A percentile compares a stretch with the other conserved stretches of the same genome.
Evolutionary conservation across 2,888 invertebrate genomes (phyloP).

Genomic region (Oegoconia quadripuncta): DNA sequence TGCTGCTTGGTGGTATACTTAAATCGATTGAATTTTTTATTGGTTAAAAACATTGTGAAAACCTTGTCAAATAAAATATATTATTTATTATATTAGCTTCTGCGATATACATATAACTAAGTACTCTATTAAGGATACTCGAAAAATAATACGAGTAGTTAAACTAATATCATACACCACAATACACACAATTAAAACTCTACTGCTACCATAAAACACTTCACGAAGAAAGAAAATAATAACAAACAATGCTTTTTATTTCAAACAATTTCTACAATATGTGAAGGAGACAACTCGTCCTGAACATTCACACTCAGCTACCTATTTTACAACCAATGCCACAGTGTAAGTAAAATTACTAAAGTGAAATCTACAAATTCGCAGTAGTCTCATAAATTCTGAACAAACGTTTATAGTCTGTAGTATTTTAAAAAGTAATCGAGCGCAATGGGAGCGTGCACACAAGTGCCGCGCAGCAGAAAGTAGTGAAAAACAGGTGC

Average conservation of each 20-base stretch:
- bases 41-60: no score
- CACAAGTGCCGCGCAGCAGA: conserved; percentile 41
- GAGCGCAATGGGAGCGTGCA: conserved; percentile 37
- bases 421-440: conserved; percentile 38
- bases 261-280: conserved; percentile 67
- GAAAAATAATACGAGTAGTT: no score
- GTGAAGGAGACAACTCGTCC: conserved; percentile 43
- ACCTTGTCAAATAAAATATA: no score
- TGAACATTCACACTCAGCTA: conserved; percentile 42
- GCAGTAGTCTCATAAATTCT: conserved; percentile 23
- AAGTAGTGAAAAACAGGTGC: conserved; percentile 70
- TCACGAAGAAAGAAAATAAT: conserved; percentile 41
- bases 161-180: no score
- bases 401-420: conserved; percentile 26
- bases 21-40: no score
- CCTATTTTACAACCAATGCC: conserved; percentile 30
- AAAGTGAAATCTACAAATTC: conserved; percentile 13
- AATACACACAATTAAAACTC: no score
- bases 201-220: conserved; percentile 16
- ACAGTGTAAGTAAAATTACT: conserved; percentile 37
- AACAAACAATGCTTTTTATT: conserved; percentile 71
- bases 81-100: no score
- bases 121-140: no score
- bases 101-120: no score
- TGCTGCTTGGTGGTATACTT: no score